Conservation (phyloP, 2,888 invertebrate species). For the Stomorhina lunata region DNA sequence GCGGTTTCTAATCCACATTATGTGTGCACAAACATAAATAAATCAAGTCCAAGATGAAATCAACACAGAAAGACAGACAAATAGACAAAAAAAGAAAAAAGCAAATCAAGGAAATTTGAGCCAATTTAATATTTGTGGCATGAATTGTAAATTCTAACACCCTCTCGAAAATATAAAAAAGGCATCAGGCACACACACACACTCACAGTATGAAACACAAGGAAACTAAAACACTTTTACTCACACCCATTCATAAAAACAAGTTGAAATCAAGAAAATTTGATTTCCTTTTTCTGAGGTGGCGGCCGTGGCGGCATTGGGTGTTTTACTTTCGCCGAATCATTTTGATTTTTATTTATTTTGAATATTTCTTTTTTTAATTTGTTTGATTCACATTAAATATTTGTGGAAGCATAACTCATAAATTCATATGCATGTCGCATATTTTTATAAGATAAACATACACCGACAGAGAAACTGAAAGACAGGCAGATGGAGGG, state of each 20-base stretch:
- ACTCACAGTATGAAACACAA: not conserved
- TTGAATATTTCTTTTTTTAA: not conserved
- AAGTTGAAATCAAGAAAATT: conserved; percentile 29
- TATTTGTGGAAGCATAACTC: conserved; percentile 45
- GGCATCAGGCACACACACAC: not conserved
- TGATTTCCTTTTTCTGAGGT: not conserved
- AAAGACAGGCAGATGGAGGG: not conserved
- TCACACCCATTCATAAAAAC: conserved; percentile 7
- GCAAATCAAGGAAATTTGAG: conserved; percentile 43
- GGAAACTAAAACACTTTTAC: conserved; percentile 58
- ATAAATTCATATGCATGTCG: conserved; percentile 60
- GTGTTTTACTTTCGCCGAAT: conserved; percentile 60
- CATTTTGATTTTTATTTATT: conserved; percentile 29
- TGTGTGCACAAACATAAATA: conserved; percentile 27
- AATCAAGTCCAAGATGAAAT: conserved; percentile 10
- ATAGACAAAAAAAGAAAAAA: not conserved
- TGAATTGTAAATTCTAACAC: conserved; percentile 26
- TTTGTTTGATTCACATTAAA: not conserved
- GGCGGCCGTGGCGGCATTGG: conserved; percentile 10
- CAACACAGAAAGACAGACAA: not conserved
- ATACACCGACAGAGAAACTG: conserved; percentile 8
- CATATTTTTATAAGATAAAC: conserved; percentile 45
- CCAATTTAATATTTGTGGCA: conserved; percentile 39
- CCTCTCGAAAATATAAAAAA: not conserved
- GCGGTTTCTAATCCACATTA: conserved; percentile 23